These are phyloP conservation scores for Crocuta crocuta DNA, from an alignment of 2,113 vertebrate genomes.

Conservation along the genomic window DNA sequence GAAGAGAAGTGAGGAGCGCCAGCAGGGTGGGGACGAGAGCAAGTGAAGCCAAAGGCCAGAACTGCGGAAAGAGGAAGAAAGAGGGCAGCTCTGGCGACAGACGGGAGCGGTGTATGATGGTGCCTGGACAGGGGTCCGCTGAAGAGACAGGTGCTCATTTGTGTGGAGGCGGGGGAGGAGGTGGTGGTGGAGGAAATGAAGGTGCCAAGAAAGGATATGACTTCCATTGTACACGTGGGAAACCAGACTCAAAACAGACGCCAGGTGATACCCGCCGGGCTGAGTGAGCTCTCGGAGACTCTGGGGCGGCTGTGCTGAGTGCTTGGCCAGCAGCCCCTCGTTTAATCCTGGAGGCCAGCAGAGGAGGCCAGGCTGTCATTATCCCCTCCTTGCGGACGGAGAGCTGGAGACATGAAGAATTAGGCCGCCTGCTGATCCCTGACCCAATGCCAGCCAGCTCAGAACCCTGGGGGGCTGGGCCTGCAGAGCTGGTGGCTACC, in stretches of 20 bases:
- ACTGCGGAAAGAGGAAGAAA: too few species aligned
- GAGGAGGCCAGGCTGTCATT: neutral
- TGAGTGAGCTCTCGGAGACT: neutral
- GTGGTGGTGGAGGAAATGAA: neutral
- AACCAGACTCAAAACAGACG: neutral
- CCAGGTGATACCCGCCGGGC: neutral
- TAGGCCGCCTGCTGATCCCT: neutral
- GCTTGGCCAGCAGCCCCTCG: neutral
- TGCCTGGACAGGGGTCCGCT: neutral
- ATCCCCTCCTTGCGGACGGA: neutral
- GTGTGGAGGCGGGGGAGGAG: neutral
- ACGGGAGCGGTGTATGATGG: too few species aligned
- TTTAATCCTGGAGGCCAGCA: neutral
- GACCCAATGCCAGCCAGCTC: fast-evolving
- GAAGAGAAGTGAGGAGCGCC: neutral
- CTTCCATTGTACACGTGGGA: neutral
- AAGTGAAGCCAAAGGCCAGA: neutral
- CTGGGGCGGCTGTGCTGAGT: neutral
- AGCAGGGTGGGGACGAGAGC: neutral
- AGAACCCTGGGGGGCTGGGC: neutral
- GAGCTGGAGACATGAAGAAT: neutral
- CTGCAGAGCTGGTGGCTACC: too few species aligned
- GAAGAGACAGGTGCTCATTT: neutral
- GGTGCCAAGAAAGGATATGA: neutral
- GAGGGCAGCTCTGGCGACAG: neutral